A percentile compares a stretch with the other conserved stretches of the same genome.
phyloP scores from a whole-genome alignment of 2,888 invertebrate species.

The Unio pictorum region DNA sequence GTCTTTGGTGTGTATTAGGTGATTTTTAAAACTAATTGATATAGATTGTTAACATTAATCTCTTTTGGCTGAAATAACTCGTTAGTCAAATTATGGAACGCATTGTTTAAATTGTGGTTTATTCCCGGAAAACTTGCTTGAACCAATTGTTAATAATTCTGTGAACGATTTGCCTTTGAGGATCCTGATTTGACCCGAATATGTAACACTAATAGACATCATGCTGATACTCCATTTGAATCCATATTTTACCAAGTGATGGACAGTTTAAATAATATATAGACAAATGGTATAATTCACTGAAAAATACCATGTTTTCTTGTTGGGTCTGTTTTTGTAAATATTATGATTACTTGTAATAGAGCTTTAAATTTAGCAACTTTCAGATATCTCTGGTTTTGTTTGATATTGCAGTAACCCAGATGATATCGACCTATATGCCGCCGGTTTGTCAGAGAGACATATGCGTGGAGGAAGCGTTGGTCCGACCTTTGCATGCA shows the following conservation, averaged over 20 bases:
- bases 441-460: slow-evolving; percentile 88
- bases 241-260: background rate
- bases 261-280: background rate
- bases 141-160: too few relatives aligned
- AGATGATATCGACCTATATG: slow-evolving; percentile 89
- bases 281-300: background rate
- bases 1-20: too few relatives aligned
- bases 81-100: too few relatives aligned
- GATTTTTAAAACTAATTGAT: too few relatives aligned
- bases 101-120: too few relatives aligned
- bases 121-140: too few relatives aligned
- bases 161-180: too few relatives aligned
- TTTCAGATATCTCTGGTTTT: background rate
- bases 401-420: slow-evolving; percentile 75
- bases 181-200: too few relatives aligned
- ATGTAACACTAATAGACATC: too few relatives aligned
- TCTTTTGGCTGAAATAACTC: too few relatives aligned
- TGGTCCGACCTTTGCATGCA: slow-evolving; percentile 87
- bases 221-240: background rate
- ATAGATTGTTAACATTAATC: too few relatives aligned
- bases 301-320: background rate
- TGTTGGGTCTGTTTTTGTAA: too few relatives aligned
- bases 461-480: slow-evolving; percentile 83
- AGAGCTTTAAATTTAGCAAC: background rate
- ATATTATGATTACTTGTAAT: background rate